Evolutionary conservation across 2,888 invertebrate species (phyloP).

Genomic region (Drosophila anceps): DNA sequence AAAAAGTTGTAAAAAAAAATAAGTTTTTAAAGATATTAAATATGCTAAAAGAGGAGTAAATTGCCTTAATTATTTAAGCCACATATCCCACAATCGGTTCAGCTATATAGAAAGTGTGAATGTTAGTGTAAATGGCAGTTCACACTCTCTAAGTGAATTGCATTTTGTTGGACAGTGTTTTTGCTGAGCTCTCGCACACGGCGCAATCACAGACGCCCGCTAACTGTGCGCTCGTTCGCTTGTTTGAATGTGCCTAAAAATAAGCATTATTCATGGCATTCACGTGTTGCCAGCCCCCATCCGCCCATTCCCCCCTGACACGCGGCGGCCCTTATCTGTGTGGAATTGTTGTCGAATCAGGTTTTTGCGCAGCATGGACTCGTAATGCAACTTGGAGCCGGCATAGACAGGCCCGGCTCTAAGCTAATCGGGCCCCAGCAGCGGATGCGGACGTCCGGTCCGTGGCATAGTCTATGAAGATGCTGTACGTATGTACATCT

Average conservation of each 20-base stretch:
- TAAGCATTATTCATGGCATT: constrained; percentile 30
- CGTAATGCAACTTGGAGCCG: background rate
- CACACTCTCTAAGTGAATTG: background rate
- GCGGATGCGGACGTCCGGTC: constrained; percentile 4
- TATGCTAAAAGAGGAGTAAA: no score
- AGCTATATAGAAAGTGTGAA: background rate
- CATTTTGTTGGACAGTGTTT: constrained; percentile 27
- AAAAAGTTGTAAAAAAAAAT: no score
- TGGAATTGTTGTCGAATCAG: constrained; percentile 6
- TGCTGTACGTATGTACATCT: background rate
- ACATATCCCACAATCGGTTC: background rate
- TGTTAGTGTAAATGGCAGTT: background rate
- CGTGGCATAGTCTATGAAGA: background rate
- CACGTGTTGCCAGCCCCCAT: constrained; percentile 39
- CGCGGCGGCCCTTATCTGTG: constrained; percentile 28
- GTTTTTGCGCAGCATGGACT: constrained; percentile 46
- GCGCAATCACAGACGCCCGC: constrained; percentile 38
- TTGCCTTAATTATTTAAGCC: no score
- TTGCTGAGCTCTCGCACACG: background rate
- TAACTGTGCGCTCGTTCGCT: constrained; percentile 11
- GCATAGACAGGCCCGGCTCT: constrained; percentile 44
- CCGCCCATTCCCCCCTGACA: constrained; percentile 1
- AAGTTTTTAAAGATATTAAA: no score
- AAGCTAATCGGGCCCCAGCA: constrained; percentile 12
- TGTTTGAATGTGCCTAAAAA: constrained; percentile 41